These are phyloP conservation scores for Hippocampus kuda DNA, from an alignment of 2,797 vertebrate species.

Conservation along the genomic window DNA sequence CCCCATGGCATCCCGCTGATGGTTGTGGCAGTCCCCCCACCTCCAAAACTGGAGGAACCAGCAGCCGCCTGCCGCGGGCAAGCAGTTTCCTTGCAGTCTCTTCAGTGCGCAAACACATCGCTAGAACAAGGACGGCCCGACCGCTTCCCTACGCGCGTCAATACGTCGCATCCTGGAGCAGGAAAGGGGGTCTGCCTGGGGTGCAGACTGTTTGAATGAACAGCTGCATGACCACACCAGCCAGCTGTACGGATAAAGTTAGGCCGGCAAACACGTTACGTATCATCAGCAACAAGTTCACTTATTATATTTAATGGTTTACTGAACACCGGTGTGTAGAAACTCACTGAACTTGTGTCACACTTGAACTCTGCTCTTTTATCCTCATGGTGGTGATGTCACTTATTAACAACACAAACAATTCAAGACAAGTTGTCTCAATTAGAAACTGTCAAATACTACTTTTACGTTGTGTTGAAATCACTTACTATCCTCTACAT, in stretches of 20 bases:
- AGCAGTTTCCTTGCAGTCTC: slow-evolving; percentile 63
- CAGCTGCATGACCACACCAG: not conserved
- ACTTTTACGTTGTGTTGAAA: not conserved
- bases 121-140: slow-evolving; percentile 52
- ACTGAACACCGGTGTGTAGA: not conserved
- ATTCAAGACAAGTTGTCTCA: not conserved
- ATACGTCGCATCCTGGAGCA: slow-evolving; percentile 61
- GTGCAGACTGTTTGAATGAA: slow-evolving; percentile 16
- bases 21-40: slow-evolving; percentile 19
- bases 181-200: slow-evolving; percentile 59
- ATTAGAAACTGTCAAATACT: not conserved
- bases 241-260: not conserved
- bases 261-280: not conserved
- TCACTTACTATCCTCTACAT: not conserved
- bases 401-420: not conserved
- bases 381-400: not conserved
- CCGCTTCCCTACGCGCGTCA: slow-evolving; percentile 43
- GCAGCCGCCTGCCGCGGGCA: slow-evolving; percentile 62
- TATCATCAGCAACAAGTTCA: not conserved
- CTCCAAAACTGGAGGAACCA: slow-evolving; percentile 55
- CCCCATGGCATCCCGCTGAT: slow-evolving; percentile 66
- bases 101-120: slow-evolving; percentile 59
- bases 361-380: not conserved
- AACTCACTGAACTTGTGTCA: not conserved
- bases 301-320: slow-evolving; percentile 4